These are phyloP conservation scores for Dromius quadrimaculatus DNA, from an alignment of 2,888 invertebrate species.

Conservation along the genomic window DNA sequence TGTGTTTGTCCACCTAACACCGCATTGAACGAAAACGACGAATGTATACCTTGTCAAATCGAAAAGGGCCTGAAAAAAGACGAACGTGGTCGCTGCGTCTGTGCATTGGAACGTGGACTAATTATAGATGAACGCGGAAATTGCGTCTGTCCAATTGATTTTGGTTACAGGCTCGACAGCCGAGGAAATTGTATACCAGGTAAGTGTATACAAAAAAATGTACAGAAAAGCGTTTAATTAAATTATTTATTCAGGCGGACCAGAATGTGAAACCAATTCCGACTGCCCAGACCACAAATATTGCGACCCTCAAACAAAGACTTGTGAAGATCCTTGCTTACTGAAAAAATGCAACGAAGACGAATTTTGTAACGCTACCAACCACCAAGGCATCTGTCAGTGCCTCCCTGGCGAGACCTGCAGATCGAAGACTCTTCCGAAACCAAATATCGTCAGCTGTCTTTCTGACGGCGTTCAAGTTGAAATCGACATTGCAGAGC, in stretches of 20 bases:
- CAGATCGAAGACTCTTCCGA: slow-evolving; percentile 80
- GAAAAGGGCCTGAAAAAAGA: slow-evolving; percentile 82
- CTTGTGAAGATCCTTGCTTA: slow-evolving; percentile 84
- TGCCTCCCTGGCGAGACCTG: slow-evolving; percentile 83
- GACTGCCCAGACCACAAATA: slow-evolving; percentile 83
- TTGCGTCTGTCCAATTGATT: slow-evolving; percentile 80
- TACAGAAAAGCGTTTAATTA: too few relatives aligned
- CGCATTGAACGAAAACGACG: slow-evolving; percentile 81
- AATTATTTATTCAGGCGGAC: too few relatives aligned
- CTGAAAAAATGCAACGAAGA: slow-evolving; percentile 80
- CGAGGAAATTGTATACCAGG: slow-evolving; percentile 73
- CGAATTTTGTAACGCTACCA: slow-evolving; percentile 82
- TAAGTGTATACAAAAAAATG: too few relatives aligned
- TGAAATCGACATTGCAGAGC: slow-evolving; percentile 78
- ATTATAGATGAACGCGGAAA: slow-evolving; percentile 81
- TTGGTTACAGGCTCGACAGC: slow-evolving; percentile 74
- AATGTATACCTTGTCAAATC: slow-evolving; percentile 80
- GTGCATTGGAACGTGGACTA: slow-evolving; percentile 83
- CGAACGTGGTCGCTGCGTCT: slow-evolving; percentile 83
- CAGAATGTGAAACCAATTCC: slow-evolving; percentile 76
- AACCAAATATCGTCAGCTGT: slow-evolving; percentile 91
- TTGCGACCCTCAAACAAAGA: slow-evolving; percentile 77
- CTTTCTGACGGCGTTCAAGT: slow-evolving; percentile 93
- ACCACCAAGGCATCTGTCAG: slow-evolving; percentile 82
- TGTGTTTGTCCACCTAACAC: slow-evolving; percentile 83